Evolutionary conservation across 2,888 invertebrate species (phyloP), one percentile per base, ranked within the genome.

Genomic region (Xanthia togata): DNA sequence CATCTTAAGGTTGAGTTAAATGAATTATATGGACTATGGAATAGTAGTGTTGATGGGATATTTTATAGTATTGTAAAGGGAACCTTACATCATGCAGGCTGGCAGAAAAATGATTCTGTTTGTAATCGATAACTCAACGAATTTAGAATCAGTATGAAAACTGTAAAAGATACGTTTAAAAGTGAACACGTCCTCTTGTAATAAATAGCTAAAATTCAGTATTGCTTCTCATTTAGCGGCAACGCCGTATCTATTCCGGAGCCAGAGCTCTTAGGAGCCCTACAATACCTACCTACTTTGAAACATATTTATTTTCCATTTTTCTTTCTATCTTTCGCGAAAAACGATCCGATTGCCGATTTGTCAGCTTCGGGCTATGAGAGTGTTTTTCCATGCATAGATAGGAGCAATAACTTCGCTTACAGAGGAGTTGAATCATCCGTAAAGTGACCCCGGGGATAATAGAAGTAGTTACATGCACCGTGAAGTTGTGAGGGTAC

Each of bases 21-120:
- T 59, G 0, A 72, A 57, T 70, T 41, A 26, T 26, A 50, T 1
- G 31, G n/a, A 11, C 17, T 38, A n/a, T n/a, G n/a, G n/a, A n/a
- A n/a, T n/a, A n/a, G 17, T 55, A 35, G 5, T 62, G 47, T 55
- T 77, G 38, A 71, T 64, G 44, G 47, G 38, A 47, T 47, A 67
- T 23, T 67, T 67, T 47, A 20, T 23, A 47, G 47, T 47, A 23
- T 5, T 50, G 35, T 35, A 17, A 31, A 47, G 23, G 2, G 8
- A 6, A 38, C 3, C 23, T 38, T 31, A 6, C 6, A 26, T 65
- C 20, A 41, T 41, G 11, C 6, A 63, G n/a, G n/a, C 3, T 38
- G n/a, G 38, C 14, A 14, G 23, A 62, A 62, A 35, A 62, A 38
- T n/a, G 4, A 38, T 38, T 38, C n/a, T 63, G n/a, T 1, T 63